Evolutionary conservation across 2,888 invertebrate species (phyloP).

Genomic region (Drosophila pseudotakahashii): DNA sequence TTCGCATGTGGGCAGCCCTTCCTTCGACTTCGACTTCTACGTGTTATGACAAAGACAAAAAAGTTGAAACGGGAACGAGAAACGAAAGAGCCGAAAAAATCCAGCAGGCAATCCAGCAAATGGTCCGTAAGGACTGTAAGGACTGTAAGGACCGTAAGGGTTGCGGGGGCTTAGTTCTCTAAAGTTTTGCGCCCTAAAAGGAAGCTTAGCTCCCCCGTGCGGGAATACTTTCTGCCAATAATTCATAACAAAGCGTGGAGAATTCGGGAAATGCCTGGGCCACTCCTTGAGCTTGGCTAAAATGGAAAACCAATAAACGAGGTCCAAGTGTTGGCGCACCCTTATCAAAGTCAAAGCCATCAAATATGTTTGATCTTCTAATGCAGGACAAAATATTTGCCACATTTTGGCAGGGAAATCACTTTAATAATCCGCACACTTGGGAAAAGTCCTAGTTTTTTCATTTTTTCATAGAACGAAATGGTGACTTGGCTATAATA

Average conservation of each 20-base stretch:
- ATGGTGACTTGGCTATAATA: too few species aligned
- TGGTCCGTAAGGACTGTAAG: conserved; percentile 60
- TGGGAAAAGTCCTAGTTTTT: too few species aligned
- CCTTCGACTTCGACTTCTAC: conserved; percentile 44
- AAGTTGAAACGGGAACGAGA: conserved; percentile 11
- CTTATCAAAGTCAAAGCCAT: conserved; percentile 73
- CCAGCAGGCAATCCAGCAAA: conserved; percentile 62
- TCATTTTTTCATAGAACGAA: too few species aligned
- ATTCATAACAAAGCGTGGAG: conserved; percentile 68
- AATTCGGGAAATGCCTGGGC: conserved; percentile 44
- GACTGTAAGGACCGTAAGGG: conserved; percentile 36
- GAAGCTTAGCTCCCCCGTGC: conserved; percentile 20
- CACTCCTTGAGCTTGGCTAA: conserved; percentile 23
- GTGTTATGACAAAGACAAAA: conserved; percentile 58
- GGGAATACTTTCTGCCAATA: conserved; percentile 61
- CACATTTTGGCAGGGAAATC: conserved; percentile 6
- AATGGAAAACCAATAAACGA: conserved; percentile 64
- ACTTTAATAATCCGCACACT: conserved; percentile 4
- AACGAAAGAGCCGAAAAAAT: conserved; percentile 43
- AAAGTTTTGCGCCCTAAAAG: conserved; percentile 33
- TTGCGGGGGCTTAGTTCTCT: conserved; percentile 36
- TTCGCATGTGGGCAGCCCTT: conserved; percentile 59
- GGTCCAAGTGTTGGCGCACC: conserved; percentile 58
- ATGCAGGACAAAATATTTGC: conserved; percentile 13
- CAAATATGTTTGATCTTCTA: conserved; percentile 36